Evolutionary conservation across 2,888 invertebrate genomes (phyloP).

Genomic region (Nesidiocoris tenuis): DNA sequence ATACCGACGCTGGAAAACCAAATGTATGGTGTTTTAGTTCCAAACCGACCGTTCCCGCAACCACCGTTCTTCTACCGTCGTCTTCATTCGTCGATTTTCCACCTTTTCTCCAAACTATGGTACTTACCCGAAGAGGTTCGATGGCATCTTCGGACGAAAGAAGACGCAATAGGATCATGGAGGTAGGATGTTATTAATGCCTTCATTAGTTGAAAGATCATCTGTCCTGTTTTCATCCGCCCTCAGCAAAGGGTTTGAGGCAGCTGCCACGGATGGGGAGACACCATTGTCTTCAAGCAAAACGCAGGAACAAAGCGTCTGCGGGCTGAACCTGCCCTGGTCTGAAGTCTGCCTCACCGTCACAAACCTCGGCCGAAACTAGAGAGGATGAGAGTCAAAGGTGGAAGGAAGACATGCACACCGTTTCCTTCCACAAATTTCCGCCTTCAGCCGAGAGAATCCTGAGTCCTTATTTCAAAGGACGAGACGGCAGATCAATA

Average conservation of each 20-base stretch:
- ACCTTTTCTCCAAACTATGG: too few relatives aligned
- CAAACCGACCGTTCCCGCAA: too few relatives aligned
- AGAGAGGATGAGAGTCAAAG: background rate
- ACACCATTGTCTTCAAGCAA: constrained; percentile 1
- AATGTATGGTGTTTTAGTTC: too few relatives aligned
- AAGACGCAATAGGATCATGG: background rate
- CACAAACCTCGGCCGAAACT: background rate
- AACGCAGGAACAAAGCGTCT: background rate
- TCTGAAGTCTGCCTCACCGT: background rate
- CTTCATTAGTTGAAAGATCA: constrained; percentile 13
- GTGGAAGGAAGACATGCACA: background rate
- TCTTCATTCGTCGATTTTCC: too few relatives aligned
- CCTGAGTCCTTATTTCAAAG: too few relatives aligned
- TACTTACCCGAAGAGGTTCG: too few relatives aligned
- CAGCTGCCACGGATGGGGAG: constrained; percentile 12
- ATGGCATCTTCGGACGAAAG: too few relatives aligned
- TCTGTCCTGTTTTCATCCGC: constrained; percentile 10
- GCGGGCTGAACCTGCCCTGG: background rate
- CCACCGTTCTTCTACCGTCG: too few relatives aligned
- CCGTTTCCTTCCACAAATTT: background rate
- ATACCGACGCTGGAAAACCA: too few relatives aligned
- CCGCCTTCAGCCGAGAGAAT: background rate
- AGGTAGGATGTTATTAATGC: constrained; percentile 11
- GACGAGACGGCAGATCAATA: too few relatives aligned
- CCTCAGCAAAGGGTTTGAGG: background rate